Evolutionary conservation across 2,888 invertebrate species (phyloP), one percentile per base, ranked within the genome.

Genomic region (Lagria hirta): DNA sequence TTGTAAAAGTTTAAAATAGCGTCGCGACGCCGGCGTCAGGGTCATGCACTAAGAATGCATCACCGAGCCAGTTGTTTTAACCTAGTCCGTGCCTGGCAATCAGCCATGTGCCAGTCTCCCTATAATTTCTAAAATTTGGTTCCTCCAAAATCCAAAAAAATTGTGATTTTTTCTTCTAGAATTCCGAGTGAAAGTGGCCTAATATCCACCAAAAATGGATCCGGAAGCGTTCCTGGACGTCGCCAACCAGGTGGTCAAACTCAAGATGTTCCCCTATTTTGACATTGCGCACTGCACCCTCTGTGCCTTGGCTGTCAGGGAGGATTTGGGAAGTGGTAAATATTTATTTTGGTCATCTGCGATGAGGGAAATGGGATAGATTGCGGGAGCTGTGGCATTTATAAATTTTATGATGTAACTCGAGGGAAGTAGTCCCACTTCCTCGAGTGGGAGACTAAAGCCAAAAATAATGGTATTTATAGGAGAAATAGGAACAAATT

Each of bases 241-340:
- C 81, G 97, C 98, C 77, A 96, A 96, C 76, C 92, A 94, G 82
- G 93, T 99, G 78, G 93, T 95, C 62, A 95, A 97, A 75, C 79
- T 98, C 61, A 96, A 98, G 81, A 98, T 99, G 97, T 99, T 89
- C 71, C 99, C 99, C 38, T 98, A 96, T 78, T 99, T 99, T 75
- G 98, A 99, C 73, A 87, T 97, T 65, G 97, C 97, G 60, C 96
- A 99, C 77, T 94, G 92, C 73, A 81, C 93, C 63, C 77, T 97
- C 60, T 94, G 93, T 77, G 94, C 96, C 67, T 78, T 97, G 62
- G 88, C 91, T 64, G 95, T 97, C 56, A 81, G 95, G 66, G 97
- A 98, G 73, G 97, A 98, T 78, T 80, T 95, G 67, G 92, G 92
- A 63, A 77, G 85, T 70, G 93, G 93, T 88, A 76, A 80, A n/a